Base-by-base conservation (phyloP, 2,888 invertebrate genomes). In the Chymomyza caudatula region DNA sequence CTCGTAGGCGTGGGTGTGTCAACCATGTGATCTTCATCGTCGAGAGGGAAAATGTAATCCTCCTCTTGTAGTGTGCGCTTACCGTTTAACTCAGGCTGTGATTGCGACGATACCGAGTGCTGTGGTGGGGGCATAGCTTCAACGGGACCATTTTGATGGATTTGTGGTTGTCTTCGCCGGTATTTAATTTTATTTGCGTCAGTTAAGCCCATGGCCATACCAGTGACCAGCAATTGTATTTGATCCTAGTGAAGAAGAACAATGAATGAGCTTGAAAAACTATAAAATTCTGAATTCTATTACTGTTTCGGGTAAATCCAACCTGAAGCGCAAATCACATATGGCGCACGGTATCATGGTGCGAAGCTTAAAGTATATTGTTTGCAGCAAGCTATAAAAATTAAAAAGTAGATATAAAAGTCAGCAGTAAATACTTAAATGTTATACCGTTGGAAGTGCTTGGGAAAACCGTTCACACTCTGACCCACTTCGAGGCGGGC, bases 331-430 rank as follows among this genome's bases (percentile, higher is more conserved):
- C 29, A 97, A 91, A 88, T 96, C 94, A 72, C 95, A 94, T 17
- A 98, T 91, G 15, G 96, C 96, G 89, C 96, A 96, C 0, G 98
- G 98, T 69, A 94, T 94, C 94, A 97, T 94, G 13, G 95, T 92
- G 11, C 98, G 92, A 80, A 98, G 92, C 91, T 98, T 98, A 91
- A 97, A 98, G 87, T 94, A 96, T 56, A 97, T 94, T 69, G 95
- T 94, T 92, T 95, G 93, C 25, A 94, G 88, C 59, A 94, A 91
- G 76, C 93, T 92, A 60, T 37, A 74, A 74, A 71, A 15, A 1
- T 4, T 6, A 13, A 22, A 3, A 8, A 19, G 13, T 17, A 52
- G 8, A 22, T 52, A n/a, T 8, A 23, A 23, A 19, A 47, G 47
- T 6, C 13, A 13, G 25, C 23, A 6, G 2, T 8, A 6, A 49